Evolutionary conservation across 1,140 invertebrate species (phyloP), one percentile per base, ranked within the genome.

Genomic region (Pseudomyrmex gracilis): DNA sequence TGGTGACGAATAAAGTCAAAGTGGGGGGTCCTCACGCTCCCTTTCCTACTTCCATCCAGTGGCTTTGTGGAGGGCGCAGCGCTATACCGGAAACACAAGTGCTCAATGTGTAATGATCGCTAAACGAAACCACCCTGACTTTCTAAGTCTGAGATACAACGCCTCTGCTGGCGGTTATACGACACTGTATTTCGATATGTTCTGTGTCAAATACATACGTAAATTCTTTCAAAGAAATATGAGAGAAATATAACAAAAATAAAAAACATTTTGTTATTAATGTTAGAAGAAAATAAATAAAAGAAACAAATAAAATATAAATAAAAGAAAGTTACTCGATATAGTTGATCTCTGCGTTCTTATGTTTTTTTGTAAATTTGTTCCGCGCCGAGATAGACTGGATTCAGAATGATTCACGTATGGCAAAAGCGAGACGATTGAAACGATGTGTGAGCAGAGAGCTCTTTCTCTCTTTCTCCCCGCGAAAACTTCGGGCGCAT

Each of bases 101-200:
- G 90, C 90, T 90, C 93, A 93, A 92, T 89, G 89, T 89, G 90
- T 93, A 93, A 94, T 93, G 91, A 93, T 93, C 91, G 91, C 83
- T 92, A 89, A 92, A 92, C 87, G 91, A 91, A 86, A 88, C 83
- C 86, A 73, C 68, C 84, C 82, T 84, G 90, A 83, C 76, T 88
- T 24, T 51, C 57, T 53, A 47, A 43, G 49, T 55, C 45, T 10
- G 24, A 67, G 22, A 2, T 12, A 22, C 0, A 34, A 34, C 34
- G 5, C 34, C 34, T 34, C 5, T 34, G 34, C 34, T 0, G 34
- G 34, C 3, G 7, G 34, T 34, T 34, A 34, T 34, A 34, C 34
- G 10, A 74, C 17, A 34, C 34, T 51, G 43, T 5, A 2, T 64
- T 20, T 43, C n/a, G 1, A 43, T 4, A 7, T 15, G 10, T 66